phyloP scores from a whole-genome alignment of 2,113 vertebrate species.

The Coptodon rendalli region DNA sequence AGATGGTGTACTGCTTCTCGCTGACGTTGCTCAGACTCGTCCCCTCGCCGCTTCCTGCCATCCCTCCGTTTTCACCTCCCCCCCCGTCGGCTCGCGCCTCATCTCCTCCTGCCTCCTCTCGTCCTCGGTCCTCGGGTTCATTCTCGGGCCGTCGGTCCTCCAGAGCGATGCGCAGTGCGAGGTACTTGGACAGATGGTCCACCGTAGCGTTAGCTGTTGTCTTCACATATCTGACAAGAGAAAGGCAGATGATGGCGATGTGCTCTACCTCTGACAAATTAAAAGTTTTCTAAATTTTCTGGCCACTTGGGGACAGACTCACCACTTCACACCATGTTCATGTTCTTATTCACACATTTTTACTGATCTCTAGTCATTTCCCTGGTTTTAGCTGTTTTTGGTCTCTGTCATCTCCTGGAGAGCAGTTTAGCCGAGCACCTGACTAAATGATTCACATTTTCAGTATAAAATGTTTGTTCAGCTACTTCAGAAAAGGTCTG shows the following conservation, averaged over 20 bases:
- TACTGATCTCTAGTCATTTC: background rate
- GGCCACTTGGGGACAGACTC: background rate
- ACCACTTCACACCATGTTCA: background rate
- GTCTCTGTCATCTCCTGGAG: background rate
- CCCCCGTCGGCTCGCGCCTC: background rate
- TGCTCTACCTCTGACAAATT: background rate
- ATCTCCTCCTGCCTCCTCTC: background rate
- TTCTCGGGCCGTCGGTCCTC: constrained; percentile 68
- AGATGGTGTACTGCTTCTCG: constrained; percentile 90
- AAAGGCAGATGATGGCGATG: background rate
- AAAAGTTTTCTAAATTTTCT: background rate
- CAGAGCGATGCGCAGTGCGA: constrained; percentile 83
- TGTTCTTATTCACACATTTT: background rate
- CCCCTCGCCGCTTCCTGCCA: background rate
- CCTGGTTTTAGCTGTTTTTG: background rate
- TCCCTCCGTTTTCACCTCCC: constrained; percentile 3
- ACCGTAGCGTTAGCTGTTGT: constrained; percentile 87
- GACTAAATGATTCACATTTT: accelerated
- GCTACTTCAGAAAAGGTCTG: background rate
- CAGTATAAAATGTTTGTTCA: background rate
- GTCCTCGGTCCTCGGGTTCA: background rate
- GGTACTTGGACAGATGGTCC: constrained; percentile 87
- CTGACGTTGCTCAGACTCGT: constrained; percentile 61
- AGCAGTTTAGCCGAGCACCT: background rate
- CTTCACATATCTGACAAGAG: constrained; percentile 77